Evolutionary conservation across 2,113 vertebrate genomes (phyloP).

Genomic region (human (Homo sapiens)): GRCh38 chr6:134937501-134938000

Average conservation of each 20-base stretch:
- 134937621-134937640: accelerated
- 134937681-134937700: accelerated
- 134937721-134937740: not conserved
- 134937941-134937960: not conserved
- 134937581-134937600: not conserved
- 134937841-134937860: too few relatives aligned
- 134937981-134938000: not conserved
- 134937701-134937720: not conserved
- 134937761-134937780: not conserved
- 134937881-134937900: not conserved
- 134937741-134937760: not conserved
- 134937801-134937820: not conserved
- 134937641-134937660: accelerated
- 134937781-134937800: not conserved
- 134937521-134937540: not conserved
- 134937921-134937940: not conserved
- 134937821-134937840: not conserved
- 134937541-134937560: not conserved
- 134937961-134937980: not conserved
- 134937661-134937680: accelerated
- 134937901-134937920: not conserved
- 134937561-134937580: not conserved
- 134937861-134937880: not conserved
- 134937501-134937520: not conserved
- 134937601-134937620: not conserved